Evolutionary conservation across 2,797 vertebrate species (phyloP).

Genomic region (Aldrovandia affinis): DNA sequence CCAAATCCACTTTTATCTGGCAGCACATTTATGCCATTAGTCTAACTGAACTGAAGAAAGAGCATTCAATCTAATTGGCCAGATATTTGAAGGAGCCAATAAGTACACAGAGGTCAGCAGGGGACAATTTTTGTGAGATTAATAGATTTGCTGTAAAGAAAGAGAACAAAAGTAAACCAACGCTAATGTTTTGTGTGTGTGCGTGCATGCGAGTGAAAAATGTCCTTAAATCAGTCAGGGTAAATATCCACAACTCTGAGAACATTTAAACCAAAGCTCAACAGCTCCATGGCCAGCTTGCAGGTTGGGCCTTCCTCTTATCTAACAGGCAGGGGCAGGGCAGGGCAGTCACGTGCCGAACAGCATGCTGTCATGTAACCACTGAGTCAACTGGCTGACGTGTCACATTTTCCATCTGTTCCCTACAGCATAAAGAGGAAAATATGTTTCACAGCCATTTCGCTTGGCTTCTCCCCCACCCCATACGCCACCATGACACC

Average conservation of each 20-base stretch:
- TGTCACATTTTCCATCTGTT: conserved; percentile 23
- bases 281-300: background rate
- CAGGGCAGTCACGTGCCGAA: background rate
- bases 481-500: background rate
- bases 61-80: background rate
- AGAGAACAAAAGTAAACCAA: too few relatives aligned
- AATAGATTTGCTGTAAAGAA: background rate
- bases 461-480: background rate
- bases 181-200: background rate
- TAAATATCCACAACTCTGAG: background rate
- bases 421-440: background rate
- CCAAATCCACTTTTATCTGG: background rate
- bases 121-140: background rate
- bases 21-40: conserved; percentile 5
- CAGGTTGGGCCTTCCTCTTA: background rate
- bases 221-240: background rate
- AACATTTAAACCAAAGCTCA: background rate
- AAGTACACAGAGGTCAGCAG: background rate
- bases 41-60: background rate
- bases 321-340: background rate
- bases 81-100: background rate
- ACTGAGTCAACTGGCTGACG: conserved; percentile 17
- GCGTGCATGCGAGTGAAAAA: background rate
- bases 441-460: background rate
- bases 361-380: conserved; percentile 1